Evolutionary conservation across 2,113 vertebrate genomes (phyloP).

Genomic region (Cyprinodon tularosa): DNA sequence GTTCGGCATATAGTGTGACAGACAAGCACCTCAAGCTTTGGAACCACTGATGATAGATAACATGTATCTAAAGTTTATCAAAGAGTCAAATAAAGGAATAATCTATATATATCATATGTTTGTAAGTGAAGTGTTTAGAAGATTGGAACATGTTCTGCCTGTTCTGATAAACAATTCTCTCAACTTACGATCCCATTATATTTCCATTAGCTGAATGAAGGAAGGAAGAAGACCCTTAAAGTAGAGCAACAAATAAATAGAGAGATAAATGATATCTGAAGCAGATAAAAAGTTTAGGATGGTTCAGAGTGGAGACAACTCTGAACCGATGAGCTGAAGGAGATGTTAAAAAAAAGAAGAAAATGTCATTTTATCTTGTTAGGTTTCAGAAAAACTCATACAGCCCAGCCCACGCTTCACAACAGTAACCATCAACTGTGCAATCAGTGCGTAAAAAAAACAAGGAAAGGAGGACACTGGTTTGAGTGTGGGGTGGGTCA

Average conservation of each 20-base stretch:
- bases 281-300: slow-evolving; percentile 43
- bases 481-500: not conserved
- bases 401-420: slow-evolving; percentile 20
- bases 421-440: slow-evolving; percentile 19
- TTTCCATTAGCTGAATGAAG: slow-evolving; percentile 50
- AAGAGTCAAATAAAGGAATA: not conserved
- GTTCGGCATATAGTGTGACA: not conserved
- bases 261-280: slow-evolving; percentile 51
- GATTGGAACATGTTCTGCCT: slow-evolving; percentile 32
- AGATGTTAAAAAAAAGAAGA: slow-evolving; percentile 18
- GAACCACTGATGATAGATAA: not conserved
- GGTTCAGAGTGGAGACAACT: slow-evolving; percentile 46
- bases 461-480: not conserved
- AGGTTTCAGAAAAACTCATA: slow-evolving; percentile 39
- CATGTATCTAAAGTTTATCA: not conserved
- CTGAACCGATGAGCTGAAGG: slow-evolving; percentile 51
- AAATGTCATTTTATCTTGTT: slow-evolving; percentile 57
- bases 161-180: slow-evolving; percentile 41
- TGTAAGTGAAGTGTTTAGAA: slow-evolving; percentile 13
- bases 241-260: slow-evolving; percentile 19
- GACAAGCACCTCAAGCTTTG: not conserved
- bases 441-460: slow-evolving; percentile 6
- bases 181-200: slow-evolving; percentile 51
- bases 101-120: not conserved
- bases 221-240: not conserved